These are phyloP conservation scores for Melanerpes aurifrons DNA, from an alignment of 2,113 vertebrate genomes.

Conservation along the genomic window DNA sequence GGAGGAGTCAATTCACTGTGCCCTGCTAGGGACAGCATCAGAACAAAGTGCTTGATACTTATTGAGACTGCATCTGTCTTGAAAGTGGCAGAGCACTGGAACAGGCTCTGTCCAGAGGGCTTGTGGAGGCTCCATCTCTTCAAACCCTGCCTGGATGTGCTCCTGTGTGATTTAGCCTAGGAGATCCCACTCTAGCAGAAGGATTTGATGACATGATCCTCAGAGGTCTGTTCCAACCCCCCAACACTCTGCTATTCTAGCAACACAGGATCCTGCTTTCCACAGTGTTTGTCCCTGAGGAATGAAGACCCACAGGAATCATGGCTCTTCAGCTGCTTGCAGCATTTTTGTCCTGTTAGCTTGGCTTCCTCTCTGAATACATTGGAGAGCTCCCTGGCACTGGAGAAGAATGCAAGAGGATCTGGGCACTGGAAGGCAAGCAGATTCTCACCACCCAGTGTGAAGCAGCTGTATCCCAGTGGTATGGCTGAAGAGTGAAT, in stretches of 20 bases:
- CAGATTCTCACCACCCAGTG: background rate
- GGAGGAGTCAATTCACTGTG: background rate
- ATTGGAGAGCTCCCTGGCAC: background rate
- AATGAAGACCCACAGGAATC: background rate
- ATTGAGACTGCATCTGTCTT: background rate
- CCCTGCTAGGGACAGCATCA: background rate
- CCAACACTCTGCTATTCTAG: background rate
- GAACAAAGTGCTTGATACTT: background rate
- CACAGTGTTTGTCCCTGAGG: rapidly evolving
- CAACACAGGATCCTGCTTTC: background rate
- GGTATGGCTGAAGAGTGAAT: background rate
- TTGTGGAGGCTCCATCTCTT: no score
- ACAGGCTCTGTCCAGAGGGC: no score
- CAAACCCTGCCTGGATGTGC: no score
- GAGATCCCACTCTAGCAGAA: no score
- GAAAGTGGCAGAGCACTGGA: no score
- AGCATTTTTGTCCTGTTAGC: background rate
- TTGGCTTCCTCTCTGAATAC: background rate
- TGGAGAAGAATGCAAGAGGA: background rate
- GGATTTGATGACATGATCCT: no score
- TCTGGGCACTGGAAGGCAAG: background rate
- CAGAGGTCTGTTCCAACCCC: no score
- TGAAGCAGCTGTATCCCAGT: background rate
- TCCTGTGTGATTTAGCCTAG: no score
- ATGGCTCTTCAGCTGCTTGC: background rate